phyloP scores from a whole-genome alignment of 1,140 invertebrate species.

The Armadillidium nasatum region DNA sequence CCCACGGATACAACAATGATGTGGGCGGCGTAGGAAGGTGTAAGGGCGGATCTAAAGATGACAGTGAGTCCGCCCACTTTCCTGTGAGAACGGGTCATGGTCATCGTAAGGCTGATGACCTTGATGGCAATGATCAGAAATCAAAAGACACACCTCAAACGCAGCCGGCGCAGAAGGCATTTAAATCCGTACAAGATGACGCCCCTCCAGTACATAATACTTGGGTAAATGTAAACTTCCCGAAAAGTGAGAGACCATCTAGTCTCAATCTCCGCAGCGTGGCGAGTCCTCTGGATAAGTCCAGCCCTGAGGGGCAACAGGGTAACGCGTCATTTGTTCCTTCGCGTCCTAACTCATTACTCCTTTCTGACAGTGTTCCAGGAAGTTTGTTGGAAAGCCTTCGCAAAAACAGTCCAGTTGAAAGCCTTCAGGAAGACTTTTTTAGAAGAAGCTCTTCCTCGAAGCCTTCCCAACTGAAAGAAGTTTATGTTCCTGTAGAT shows the following conservation, averaged over 20 bases:
- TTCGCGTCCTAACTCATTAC: not conserved
- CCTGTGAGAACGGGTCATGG: not conserved
- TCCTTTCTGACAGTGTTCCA: not conserved
- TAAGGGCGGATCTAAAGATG: not conserved
- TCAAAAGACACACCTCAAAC: not conserved
- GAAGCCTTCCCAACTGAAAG: not conserved
- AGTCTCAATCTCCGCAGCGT: constrained; percentile 1
- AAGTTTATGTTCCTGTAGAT: not conserved
- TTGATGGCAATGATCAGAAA: not conserved
- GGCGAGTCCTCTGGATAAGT: not conserved
- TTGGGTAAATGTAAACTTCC: not conserved
- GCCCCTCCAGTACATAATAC: not conserved
- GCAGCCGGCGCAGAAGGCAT: not conserved
- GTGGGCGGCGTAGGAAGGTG: constrained; percentile 1
- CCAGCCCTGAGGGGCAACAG: not conserved
- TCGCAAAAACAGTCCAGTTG: constrained; percentile 29
- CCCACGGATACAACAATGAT: not conserved
- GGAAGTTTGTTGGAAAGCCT: constrained; percentile 23
- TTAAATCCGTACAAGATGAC: not conserved
- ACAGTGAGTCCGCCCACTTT: not conserved
- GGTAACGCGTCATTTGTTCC: not conserved
- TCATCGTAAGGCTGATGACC: not conserved
- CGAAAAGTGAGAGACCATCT: not conserved
- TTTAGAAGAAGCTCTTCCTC: not conserved
- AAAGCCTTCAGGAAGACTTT: constrained; percentile 26